Conservation (phyloP, 2,888 invertebrate species). For the Hesperia comma region DNA sequence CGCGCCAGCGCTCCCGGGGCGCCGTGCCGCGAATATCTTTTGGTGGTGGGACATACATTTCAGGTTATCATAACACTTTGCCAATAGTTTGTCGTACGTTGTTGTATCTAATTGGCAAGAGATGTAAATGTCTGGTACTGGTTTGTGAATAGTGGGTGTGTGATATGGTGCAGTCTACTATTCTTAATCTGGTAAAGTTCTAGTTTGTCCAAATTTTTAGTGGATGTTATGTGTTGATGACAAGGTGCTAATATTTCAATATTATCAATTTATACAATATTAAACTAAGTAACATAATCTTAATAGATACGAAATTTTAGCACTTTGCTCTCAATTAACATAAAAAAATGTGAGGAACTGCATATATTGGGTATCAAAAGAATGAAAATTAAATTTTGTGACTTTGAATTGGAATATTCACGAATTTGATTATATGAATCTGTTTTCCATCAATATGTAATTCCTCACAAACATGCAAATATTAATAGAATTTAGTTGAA, state of each 20-base stretch:
- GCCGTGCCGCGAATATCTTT: conserved; percentile 70
- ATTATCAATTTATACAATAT: not conserved
- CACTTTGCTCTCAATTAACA: not conserved
- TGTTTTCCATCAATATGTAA: conserved; percentile 1
- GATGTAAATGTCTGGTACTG: not conserved
- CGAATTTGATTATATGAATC: too few relatives aligned
- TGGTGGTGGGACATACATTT: conserved; percentile 76
- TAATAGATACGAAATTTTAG: not conserved
- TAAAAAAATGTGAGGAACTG: not conserved
- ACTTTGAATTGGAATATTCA: too few relatives aligned
- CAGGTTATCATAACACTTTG: conserved; percentile 56
- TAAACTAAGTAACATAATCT: not conserved
- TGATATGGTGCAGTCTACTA: not conserved
- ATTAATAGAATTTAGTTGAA: not conserved
- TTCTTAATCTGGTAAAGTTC: not conserved
- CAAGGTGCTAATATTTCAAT: not conserved
- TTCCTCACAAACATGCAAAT: not conserved
- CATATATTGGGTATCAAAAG: too few relatives aligned
- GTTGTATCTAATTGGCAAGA: conserved; percentile 21
- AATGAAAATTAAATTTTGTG: too few relatives aligned
- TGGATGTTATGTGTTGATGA: not conserved
- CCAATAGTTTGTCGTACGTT: conserved; percentile 14
- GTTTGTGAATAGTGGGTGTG: not conserved
- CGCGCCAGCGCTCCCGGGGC: conserved; percentile 86
- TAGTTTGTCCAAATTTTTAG: not conserved